Percentiles rank a stretch among this genome's conserved stretches.
These are phyloP conservation scores for Amorpha juglandis DNA, from an alignment of 2,888 invertebrate genomes.

Conservation along the genomic window DNA sequence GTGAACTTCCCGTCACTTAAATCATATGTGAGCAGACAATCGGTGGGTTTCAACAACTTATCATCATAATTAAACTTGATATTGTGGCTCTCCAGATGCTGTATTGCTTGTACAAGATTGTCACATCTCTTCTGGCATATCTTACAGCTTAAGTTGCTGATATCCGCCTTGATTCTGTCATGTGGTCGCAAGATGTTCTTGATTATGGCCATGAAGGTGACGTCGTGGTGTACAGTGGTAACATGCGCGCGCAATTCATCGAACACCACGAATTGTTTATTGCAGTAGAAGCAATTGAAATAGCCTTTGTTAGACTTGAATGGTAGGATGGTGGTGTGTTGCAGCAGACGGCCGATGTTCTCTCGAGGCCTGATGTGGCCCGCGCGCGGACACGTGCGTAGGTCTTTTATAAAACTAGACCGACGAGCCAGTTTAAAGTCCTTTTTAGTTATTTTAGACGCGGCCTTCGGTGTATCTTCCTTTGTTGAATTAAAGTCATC, in stretches of 20 bases:
- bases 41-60: slow-evolving; percentile 29
- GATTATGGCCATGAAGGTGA: slow-evolving; percentile 41
- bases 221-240: slow-evolving; percentile 37
- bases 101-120: slow-evolving; percentile 9
- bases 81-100: slow-evolving; percentile 27
- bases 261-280: slow-evolving; percentile 29
- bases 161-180: slow-evolving; percentile 30
- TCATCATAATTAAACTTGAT: slow-evolving; percentile 30
- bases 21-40: slow-evolving; percentile 28
- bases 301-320: slow-evolving; percentile 37
- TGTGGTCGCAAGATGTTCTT: slow-evolving; percentile 28
- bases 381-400: slow-evolving; percentile 19
- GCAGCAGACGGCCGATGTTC: slow-evolving; percentile 31
- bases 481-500: background rate
- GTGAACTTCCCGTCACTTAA: slow-evolving; percentile 27
- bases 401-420: slow-evolving; percentile 4
- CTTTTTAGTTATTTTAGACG: background rate
- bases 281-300: slow-evolving; percentile 37
- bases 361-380: slow-evolving; percentile 26
- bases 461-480: background rate
- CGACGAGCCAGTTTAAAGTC: background rate
- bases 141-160: slow-evolving; percentile 28
- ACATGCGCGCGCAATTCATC: slow-evolving; percentile 36
- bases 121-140: slow-evolving; percentile 23
- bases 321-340: slow-evolving; percentile 35